Evolutionary conservation across 2,797 vertebrate species (phyloP).

Genomic region (Lutjanus argentimaculatus): DNA sequence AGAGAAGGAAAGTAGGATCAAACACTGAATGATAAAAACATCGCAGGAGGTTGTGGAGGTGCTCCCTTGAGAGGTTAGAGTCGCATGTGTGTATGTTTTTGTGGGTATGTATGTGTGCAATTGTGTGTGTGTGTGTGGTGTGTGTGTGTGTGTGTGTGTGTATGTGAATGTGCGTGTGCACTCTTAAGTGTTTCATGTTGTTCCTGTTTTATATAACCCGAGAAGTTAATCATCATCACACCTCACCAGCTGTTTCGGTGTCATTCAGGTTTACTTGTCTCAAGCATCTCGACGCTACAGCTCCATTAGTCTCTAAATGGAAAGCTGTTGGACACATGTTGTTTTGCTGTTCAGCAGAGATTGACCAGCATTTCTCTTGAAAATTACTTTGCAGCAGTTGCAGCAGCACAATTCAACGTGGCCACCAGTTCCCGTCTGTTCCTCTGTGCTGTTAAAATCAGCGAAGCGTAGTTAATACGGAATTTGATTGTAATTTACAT

Average conservation of each 20-base stretch:
- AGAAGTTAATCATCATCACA: constrained; percentile 57
- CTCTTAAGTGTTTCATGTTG: no score
- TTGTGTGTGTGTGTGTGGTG: not conserved
- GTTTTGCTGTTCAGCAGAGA: constrained; percentile 59
- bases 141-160: not conserved
- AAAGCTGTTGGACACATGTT: constrained; percentile 72
- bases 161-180: no score
- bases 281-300: constrained; percentile 45
- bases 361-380: constrained; percentile 55
- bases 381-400: constrained; percentile 56
- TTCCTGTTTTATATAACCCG: constrained; percentile 28
- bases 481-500: constrained; percentile 60
- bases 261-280: constrained; percentile 59
- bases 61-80: constrained; percentile 32
- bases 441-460: constrained; percentile 43
- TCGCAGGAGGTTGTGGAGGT: constrained; percentile 51
- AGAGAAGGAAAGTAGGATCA: constrained; percentile 65
- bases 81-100: not conserved
- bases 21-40: constrained; percentile 66
- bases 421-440: constrained; percentile 51
- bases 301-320: constrained; percentile 66
- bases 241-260: constrained; percentile 62
- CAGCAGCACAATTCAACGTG: constrained; percentile 31
- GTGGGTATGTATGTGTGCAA: no score
- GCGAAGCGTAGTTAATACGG: constrained; percentile 35